Conservation (phyloP, 2,888 invertebrate genomes). For the Schrankia costaestrigalis region DNA sequence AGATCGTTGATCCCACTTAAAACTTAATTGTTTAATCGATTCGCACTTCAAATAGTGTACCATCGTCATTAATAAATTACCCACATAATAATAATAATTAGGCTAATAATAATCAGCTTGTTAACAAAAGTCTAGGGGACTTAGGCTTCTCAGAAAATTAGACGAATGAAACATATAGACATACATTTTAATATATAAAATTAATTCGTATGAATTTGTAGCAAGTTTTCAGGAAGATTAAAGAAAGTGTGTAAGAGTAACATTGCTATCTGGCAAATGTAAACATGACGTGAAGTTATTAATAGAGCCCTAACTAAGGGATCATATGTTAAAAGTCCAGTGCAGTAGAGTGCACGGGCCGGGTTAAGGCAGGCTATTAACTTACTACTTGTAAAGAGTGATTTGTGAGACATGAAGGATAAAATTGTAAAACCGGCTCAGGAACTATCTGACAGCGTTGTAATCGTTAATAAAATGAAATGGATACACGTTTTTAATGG, state of each 20-base stretch:
- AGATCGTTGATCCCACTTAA: conserved; percentile 73
- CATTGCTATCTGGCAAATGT: conserved; percentile 63
- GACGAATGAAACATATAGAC: too few species aligned
- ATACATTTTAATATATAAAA: too few species aligned
- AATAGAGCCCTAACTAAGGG: conserved; percentile 56
- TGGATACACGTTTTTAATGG: conserved; percentile 25
- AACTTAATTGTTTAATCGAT: conserved; percentile 62
- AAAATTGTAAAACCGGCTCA: conserved; percentile 30
- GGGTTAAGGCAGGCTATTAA: conserved; percentile 33
- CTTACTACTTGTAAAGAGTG: conserved; percentile 25
- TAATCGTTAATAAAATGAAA: conserved; percentile 19
- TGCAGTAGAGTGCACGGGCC: conserved; percentile 31
- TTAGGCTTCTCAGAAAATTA: too few species aligned
- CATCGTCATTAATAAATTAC: conserved; percentile 32
- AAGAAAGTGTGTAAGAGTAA: conserved; percentile 56
- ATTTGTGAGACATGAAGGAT: conserved; percentile 25
- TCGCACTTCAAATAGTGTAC: conserved; percentile 47
- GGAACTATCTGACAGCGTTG: conserved; percentile 21
- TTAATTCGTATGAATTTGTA: too few species aligned
- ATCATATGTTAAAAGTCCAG: conserved; percentile 46
- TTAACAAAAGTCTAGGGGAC: too few species aligned
- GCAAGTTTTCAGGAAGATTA: conserved; percentile 42
- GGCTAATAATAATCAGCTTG: too few species aligned
- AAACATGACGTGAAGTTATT: conserved; percentile 62
- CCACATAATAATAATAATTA: conserved; percentile 17